These are phyloP conservation scores for Hapalemur alaotrensis DNA, from an alignment of 2,797 vertebrate species.

Conservation along the genomic window DNA sequence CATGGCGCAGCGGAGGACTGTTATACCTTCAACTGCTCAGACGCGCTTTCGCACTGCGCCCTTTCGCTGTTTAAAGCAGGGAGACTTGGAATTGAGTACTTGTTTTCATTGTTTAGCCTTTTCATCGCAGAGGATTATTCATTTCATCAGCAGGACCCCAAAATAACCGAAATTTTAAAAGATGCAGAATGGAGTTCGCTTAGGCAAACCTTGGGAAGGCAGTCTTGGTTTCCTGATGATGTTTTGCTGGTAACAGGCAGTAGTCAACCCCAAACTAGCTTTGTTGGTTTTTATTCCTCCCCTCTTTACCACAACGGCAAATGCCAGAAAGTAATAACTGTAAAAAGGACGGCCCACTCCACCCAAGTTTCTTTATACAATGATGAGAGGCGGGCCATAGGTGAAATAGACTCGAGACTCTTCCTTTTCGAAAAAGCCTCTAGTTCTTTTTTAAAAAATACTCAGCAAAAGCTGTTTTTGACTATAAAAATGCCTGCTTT, in stretches of 20 bases:
- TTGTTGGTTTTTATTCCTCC: slow-evolving; percentile 49
- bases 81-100: not conserved
- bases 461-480: slow-evolving; percentile 50
- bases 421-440: slow-evolving; percentile 52
- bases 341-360: not conserved
- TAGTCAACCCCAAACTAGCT: slow-evolving; percentile 38
- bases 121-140: not conserved
- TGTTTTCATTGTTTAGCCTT: not conserved
- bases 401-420: slow-evolving; percentile 61
- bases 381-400: not conserved
- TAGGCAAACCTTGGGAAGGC: not conserved
- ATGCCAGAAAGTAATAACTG: slow-evolving; percentile 21
- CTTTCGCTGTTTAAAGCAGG: not conserved
- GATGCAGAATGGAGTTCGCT: not conserved
- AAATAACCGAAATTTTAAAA: slow-evolving; percentile 11
- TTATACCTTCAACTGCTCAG: not conserved
- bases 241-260: not conserved
- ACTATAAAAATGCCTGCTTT: slow-evolving; percentile 55
- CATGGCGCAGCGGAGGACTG: not conserved
- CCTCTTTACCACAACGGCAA: slow-evolving; percentile 24
- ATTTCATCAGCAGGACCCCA: not conserved
- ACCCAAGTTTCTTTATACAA: not conserved
- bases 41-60: not conserved
- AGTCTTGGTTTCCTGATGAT: slow-evolving; percentile 37
- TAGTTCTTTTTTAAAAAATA: slow-evolving; percentile 29